A percentile compares a stretch with the other conserved stretches of the same genome.
phyloP scores from a whole-genome alignment of 2,113 vertebrate genomes.

The Pygoscelis adeliae region DNA sequence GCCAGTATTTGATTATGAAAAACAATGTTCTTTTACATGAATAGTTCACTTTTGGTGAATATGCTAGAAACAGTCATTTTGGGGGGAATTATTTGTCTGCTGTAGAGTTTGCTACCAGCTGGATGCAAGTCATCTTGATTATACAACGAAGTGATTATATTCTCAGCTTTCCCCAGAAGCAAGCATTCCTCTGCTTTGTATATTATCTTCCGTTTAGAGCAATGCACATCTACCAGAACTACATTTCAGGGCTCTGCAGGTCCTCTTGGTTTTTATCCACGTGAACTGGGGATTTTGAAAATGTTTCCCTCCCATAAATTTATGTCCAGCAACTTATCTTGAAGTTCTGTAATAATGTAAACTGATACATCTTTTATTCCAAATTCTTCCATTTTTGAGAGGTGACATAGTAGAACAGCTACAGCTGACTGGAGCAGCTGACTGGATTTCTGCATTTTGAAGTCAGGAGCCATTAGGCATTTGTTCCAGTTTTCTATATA shows the following conservation, averaged over 20 bases:
- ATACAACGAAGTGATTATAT: not conserved
- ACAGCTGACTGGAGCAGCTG: not conserved
- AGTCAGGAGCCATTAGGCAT: not conserved
- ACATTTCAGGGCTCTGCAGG: not conserved
- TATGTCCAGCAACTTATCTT: not conserved
- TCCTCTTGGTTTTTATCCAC: not conserved
- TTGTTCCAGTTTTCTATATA: not conserved
- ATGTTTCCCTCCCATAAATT: not conserved
- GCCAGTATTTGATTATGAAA: not conserved
- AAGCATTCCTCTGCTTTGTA: not conserved
- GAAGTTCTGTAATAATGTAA: not conserved
- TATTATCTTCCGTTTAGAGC: not conserved
- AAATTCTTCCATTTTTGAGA: not conserved
- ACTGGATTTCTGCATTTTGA: not conserved
- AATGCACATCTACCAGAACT: not conserved
- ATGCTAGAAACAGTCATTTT: not conserved
- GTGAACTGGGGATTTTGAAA: not conserved
- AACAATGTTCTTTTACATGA: not conserved
- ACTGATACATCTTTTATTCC: not conserved
- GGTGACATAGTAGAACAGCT: not conserved
- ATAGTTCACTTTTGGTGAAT: not conserved
- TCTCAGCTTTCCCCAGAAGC: not conserved
- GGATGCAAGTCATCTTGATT: not conserved
- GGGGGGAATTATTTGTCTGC: not conserved
- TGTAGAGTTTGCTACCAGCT: not conserved